Percentiles rank a stretch among this genome's conserved stretches.
These are phyloP conservation scores for Glossosoma conforme DNA, from an alignment of 1,140 invertebrate genomes.

Conservation along the genomic window DNA sequence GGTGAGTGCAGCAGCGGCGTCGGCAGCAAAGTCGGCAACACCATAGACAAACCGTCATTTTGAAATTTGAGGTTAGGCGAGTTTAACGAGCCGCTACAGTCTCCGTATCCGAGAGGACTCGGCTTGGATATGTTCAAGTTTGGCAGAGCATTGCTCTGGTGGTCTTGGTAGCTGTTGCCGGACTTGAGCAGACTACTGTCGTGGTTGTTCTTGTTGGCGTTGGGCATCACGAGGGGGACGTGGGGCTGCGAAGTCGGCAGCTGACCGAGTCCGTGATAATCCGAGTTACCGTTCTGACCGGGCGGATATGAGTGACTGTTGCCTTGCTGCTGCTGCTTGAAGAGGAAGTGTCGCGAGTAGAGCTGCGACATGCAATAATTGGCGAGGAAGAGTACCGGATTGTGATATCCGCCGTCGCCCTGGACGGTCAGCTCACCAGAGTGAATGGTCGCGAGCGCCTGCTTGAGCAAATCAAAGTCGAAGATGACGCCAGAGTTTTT, in stretches of 20 bases:
- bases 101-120: constrained; percentile 35
- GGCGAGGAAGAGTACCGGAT: constrained; percentile 65
- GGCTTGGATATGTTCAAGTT: constrained; percentile 37
- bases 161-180: constrained; percentile 14
- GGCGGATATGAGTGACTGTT: constrained; percentile 11
- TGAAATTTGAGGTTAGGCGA: constrained; percentile 28
- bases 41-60: constrained; percentile 29
- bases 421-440: constrained; percentile 47
- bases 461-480: constrained; percentile 60
- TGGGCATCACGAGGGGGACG: constrained; percentile 27
- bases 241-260: constrained; percentile 14
- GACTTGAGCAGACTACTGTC: constrained; percentile 10
- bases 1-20: constrained; percentile 38
- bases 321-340: constrained; percentile 31
- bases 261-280: constrained; percentile 14
- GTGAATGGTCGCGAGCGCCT: constrained; percentile 58
- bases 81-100: constrained; percentile 23
- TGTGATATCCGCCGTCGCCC: constrained; percentile 43
- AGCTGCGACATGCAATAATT: constrained; percentile 70
- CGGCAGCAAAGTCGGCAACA: constrained; percentile 41
- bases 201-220: constrained; percentile 15
- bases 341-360: constrained; percentile 59
- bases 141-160: constrained; percentile 12
- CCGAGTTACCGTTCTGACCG: constrained; percentile 25
- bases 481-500: constrained; percentile 60